Evolutionary conservation across 1,140 invertebrate species (phyloP).

Genomic region (Heterodera carotae): DNA sequence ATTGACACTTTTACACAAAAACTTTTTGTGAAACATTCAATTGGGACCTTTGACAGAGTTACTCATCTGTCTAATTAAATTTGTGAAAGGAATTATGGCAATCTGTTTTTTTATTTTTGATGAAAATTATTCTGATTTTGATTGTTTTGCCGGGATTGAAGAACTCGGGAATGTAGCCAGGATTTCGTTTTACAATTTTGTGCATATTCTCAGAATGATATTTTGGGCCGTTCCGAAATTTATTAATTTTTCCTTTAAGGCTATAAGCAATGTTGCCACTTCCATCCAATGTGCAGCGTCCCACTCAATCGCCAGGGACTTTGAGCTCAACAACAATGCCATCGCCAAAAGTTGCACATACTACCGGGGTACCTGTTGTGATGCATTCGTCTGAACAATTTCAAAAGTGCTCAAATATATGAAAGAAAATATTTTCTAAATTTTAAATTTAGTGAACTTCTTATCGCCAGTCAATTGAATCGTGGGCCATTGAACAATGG

Average conservation of each 20-base stretch:
- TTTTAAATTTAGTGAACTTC: slow-evolving; percentile 42
- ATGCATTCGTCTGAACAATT: slow-evolving; percentile 53
- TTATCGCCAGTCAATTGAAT: slow-evolving; percentile 51
- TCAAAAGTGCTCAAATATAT: slow-evolving; percentile 43
- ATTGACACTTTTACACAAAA: neutral
- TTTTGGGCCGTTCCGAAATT: no score
- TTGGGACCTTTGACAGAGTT: no score
- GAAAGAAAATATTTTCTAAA: slow-evolving; percentile 13
- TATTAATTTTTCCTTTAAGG: no score
- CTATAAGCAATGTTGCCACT: neutral
- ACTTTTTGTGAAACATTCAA: no score
- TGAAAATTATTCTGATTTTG: neutral
- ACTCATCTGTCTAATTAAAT: neutral
- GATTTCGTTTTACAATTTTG: no score
- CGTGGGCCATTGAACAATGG: slow-evolving; percentile 53
- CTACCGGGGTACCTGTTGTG: no score
- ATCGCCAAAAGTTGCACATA: slow-evolving; percentile 16
- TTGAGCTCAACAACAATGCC: neutral
- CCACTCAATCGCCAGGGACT: slow-evolving; percentile 14
- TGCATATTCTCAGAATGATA: no score
- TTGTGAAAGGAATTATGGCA: no score
- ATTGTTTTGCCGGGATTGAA: no score
- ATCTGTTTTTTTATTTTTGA: neutral
- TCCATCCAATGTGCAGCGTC: slow-evolving; percentile 8
- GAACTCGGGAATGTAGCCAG: no score